These are phyloP conservation scores for Lasiommata megera DNA, from an alignment of 2,888 invertebrate genomes.

Conservation along the genomic window DNA sequence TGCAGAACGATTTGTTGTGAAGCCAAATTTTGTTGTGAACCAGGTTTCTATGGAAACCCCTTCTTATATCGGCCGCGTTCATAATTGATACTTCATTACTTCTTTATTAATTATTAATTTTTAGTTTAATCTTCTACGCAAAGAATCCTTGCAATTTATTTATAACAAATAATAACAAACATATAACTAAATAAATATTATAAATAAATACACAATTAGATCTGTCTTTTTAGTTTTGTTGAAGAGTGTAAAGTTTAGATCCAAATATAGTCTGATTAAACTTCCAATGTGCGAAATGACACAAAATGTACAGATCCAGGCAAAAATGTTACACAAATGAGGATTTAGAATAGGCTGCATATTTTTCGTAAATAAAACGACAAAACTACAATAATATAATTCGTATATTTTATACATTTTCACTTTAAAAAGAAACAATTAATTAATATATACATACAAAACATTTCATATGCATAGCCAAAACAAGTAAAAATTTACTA, in stretches of 20 bases:
- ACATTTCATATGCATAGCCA: slow-evolving; percentile 38
- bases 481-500: slow-evolving; percentile 42
- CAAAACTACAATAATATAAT: slow-evolving; percentile 31
- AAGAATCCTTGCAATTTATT: too few relatives aligned
- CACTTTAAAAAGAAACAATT: slow-evolving; percentile 16
- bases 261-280: too few relatives aligned
- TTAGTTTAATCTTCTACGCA: too few relatives aligned
- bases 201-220: too few relatives aligned
- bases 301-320: too few relatives aligned
- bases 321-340: too few relatives aligned
- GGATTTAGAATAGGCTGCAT: too few relatives aligned
- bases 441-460: slow-evolving; percentile 19
- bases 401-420: slow-evolving; percentile 30
- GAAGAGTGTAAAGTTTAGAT: too few relatives aligned
- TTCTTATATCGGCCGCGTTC: slow-evolving; percentile 10
- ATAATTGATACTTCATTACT: not conserved
- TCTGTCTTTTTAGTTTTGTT: too few relatives aligned
- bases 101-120: not conserved
- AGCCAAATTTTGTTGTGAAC: slow-evolving; percentile 17
- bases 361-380: slow-evolving; percentile 22
- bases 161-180: too few relatives aligned
- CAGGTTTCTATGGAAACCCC: slow-evolving; percentile 18
- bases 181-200: too few relatives aligned
- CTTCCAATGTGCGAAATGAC: too few relatives aligned
- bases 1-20: not conserved